Evolutionary conservation across 2,888 invertebrate species (phyloP).

Genomic region (Nysson spinosus): DNA sequence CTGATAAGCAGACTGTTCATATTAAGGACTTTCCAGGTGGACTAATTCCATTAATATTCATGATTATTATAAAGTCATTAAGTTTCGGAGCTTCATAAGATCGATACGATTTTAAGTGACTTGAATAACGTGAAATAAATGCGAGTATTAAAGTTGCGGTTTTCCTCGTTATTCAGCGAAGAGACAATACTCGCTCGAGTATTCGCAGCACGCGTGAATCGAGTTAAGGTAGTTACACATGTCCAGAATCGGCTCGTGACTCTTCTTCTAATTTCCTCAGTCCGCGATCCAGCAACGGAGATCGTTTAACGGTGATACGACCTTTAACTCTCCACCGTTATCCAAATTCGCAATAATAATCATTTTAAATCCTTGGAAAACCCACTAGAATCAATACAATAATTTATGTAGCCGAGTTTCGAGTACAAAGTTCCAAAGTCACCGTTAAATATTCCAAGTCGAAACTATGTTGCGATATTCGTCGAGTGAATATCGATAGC

Average conservation of each 20-base stretch:
- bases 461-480: too few species aligned
- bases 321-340: too few species aligned
- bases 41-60: too few species aligned
- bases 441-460: too few species aligned
- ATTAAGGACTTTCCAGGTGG: too few species aligned
- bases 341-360: not conserved
- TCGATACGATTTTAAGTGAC: conserved; percentile 23
- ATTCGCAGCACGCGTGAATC: conserved; percentile 66
- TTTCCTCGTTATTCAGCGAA: conserved; percentile 44
- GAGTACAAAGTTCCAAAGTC: too few species aligned
- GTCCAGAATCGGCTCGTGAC: conserved; percentile 63
- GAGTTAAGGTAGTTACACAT: conserved; percentile 64
- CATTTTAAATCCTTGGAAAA: too few species aligned
- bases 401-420: too few species aligned
- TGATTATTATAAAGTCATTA: conserved; percentile 4
- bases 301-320: not conserved
- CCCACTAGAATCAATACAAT: too few species aligned
- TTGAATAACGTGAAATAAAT: conserved; percentile 26
- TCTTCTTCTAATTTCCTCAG: conserved; percentile 62
- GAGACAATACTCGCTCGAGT: conserved; percentile 29
- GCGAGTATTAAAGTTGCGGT: conserved; percentile 20
- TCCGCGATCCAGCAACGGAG: conserved; percentile 23
- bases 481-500: too few species aligned
- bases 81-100: not conserved
- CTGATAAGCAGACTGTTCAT: too few species aligned